Base-by-base conservation (phyloP, 1,140 invertebrate genomes). In the Apis florea region DNA sequence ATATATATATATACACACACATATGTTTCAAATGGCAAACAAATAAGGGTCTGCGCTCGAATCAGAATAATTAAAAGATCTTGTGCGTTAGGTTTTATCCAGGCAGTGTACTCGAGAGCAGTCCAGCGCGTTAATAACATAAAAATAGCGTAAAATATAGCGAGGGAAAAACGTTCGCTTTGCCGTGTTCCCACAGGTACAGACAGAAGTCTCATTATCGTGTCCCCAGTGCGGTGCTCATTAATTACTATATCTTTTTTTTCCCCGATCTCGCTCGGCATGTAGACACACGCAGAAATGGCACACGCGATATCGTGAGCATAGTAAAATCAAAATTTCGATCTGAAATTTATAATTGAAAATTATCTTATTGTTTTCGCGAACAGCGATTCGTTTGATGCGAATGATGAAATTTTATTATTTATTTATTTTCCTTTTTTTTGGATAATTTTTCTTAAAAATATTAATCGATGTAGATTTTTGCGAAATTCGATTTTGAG, bases 181-280 rank as follows among this genome's bases (percentile, higher is more conserved):
- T 58, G 51, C 24, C 17, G 12, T 26, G 31, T 67, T 47, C 51
- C 54, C 12, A 13, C 49, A 51, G 51, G 19, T 54, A 66, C 63
- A 4, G 70, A 75, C 63, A 49, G 51, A 67, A 66, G 61, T 74
- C 79, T 81, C 79, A 67, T 81, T 81, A 81, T 75, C 70, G 71
- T 67, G 63, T 64, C 63, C 63, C 70, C 53, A 47, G n/a, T 26
- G 53, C 78, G 53, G 63, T 58, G 64, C 71, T 81, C 79, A 67
- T 81, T 81, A 81, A 81, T 81, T 81, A 66, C 79, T 66, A 67
- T 74, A 63, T 59, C 53, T 9, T 61, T 15, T 56, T 75, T 75
- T n/a, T 24, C n/a, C n/a, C n/a, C 59, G 19, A 70, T 58, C 8
- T n/a, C 58, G 31, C 31, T 3, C 68, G 21, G n/a, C 49, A 79